Evolutionary conservation across 2,113 vertebrate genomes (phyloP), one percentile per base, ranked within the genome.

Genomic region (Conger conger): DNA sequence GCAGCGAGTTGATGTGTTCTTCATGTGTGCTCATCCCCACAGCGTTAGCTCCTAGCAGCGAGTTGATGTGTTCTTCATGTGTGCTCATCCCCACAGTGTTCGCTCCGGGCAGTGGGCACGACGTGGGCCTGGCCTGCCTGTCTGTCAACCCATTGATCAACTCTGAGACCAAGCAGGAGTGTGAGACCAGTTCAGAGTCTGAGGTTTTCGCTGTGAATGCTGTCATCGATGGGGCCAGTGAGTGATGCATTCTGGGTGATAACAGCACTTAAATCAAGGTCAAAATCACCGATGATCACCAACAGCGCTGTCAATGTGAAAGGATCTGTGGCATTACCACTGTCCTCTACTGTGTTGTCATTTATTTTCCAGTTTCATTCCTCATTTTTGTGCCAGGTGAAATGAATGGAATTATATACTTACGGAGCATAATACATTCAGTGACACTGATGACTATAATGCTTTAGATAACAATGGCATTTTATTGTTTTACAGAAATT

Each of bases 41-140:
- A 99, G 98, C 96, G 83, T 97, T 97, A 94, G 94, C 94, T 0
- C 91, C 93, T 0, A 88, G 94, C 91, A 89, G 92, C 88, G 94
- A 92, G 85, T n/a, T n/a, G n/a, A 27, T 63, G 57, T 83, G 60
- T 81, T 40, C 50, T 76, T 36, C 82, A 30, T 63, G 60, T 60
- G 0, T 86, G 16, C 91, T 50, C 88, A 76, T 76, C 0, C 83
- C 77, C 78, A 82, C 94, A 99, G 98, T 96, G 83, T 97, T 97
- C 94, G 94, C 94, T 0, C 91, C 93, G 0, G 88, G 94, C 91
- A 89, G 92, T 88, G 94, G 92, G 85, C 96, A 96, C 40, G 95
- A 96, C 90, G 93, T 96, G 18, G 92, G 93, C 91, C 82, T 96
- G 92, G 93, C 94, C 88, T 95, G 93, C 89, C 90, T 95, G 88